phyloP scores from a whole-genome alignment of 2,888 invertebrate species.

The Muschampia plurimacula region DNA sequence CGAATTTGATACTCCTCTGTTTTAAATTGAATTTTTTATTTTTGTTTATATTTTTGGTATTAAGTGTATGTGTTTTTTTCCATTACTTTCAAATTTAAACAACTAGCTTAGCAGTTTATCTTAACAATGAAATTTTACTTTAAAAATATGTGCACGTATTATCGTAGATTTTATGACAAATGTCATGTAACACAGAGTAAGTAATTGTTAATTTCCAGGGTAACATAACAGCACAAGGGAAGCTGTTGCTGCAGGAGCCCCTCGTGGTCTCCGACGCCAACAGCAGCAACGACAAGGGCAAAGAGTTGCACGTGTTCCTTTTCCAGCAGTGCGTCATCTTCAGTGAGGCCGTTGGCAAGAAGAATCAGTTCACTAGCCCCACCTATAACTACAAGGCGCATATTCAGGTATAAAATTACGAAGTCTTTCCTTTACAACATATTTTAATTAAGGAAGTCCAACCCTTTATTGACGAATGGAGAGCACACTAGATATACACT shows the following conservation, averaged over 20 bases:
- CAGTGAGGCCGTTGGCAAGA: conserved; percentile 96
- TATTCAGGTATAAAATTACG: conserved; percentile 92
- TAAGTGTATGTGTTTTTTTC: no score
- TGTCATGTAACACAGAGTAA: background rate
- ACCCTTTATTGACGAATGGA: no score
- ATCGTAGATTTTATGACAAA: background rate
- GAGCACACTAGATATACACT: no score
- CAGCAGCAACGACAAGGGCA: conserved; percentile 66
- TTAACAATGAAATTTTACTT: no score
- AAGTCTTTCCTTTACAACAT: no score
- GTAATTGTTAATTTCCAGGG: conserved; percentile 87
- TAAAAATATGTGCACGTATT: no score
- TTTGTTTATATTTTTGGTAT: no score
- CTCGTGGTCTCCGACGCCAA: conserved; percentile 89
- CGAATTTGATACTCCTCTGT: no score
- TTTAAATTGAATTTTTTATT: no score
- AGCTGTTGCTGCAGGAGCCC: conserved; percentile 94
- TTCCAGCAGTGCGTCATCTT: conserved; percentile 99
- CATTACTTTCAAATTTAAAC: no score
- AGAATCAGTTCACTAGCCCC: conserved; percentile 96
- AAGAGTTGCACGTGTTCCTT: conserved; percentile 97
- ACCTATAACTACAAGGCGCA: conserved; percentile 98
- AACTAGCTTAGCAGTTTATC: no score
- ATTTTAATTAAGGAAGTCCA: no score
- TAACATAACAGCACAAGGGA: conserved; percentile 98